These are phyloP conservation scores for Riparia riparia DNA, from an alignment of 2,113 vertebrate species.

Conservation along the genomic window DNA sequence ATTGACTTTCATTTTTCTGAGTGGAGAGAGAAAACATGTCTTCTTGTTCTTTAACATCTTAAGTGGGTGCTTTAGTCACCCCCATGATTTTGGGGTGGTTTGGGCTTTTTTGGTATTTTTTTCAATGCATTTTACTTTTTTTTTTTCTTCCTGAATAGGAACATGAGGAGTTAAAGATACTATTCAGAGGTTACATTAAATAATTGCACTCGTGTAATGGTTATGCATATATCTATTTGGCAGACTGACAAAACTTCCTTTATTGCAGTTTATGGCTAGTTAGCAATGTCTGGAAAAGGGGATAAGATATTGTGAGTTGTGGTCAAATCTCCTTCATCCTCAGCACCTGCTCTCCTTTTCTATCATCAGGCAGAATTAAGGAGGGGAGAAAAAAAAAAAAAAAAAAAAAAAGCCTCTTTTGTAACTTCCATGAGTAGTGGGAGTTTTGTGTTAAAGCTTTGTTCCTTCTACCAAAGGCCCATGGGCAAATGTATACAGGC, in stretches of 20 bases:
- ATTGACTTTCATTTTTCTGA: neutral
- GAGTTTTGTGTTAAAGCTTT: neutral
- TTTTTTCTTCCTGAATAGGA: neutral
- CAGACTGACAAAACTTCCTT: neutral
- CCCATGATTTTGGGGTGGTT: neutral
- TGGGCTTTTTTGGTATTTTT: neutral
- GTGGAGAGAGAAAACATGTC: neutral
- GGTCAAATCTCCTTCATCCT: neutral
- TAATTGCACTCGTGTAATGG: neutral
- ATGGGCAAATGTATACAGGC: neutral
- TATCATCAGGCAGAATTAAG: neutral
- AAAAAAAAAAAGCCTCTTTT: neutral
- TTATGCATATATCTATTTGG: neutral
- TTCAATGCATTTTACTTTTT: neutral
- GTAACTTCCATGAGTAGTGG: neutral
- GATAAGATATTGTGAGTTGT: neutral
- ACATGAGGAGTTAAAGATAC: neutral
- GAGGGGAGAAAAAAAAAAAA: neutral
- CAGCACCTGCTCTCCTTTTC: neutral
- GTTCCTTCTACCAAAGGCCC: neutral
- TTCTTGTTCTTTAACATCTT: neutral
- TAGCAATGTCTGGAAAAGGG: neutral
- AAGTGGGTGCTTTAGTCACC: neutral
- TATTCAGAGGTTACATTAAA: neutral
- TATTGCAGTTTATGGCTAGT: neutral